phyloP scores from a whole-genome alignment of 2,797 vertebrate species.

The Sebastes cheni region DNA sequence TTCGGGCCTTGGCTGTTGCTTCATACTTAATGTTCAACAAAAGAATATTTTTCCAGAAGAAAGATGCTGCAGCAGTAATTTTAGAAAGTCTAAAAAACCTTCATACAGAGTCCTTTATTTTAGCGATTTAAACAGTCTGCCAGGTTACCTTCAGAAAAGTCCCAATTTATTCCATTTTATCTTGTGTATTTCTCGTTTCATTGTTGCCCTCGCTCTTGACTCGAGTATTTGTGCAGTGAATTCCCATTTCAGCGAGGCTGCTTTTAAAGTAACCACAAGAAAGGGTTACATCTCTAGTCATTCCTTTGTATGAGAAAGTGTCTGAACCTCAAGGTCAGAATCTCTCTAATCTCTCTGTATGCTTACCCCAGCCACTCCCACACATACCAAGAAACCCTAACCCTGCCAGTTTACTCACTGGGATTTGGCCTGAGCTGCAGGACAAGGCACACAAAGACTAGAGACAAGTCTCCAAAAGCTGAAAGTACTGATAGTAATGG shows the following conservation, averaged over 20 bases:
- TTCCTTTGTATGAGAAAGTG: constrained; percentile 63
- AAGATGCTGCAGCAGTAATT: not conserved
- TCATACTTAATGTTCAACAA: constrained; percentile 12
- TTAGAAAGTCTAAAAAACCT: not conserved
- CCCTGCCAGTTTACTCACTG: constrained; percentile 53
- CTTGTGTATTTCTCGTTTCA: not conserved
- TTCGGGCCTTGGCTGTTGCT: not conserved
- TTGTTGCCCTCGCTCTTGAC: not conserved
- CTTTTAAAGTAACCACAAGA: not conserved
- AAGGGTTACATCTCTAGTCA: constrained; percentile 34
- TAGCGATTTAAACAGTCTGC: not conserved
- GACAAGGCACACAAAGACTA: constrained; percentile 43
- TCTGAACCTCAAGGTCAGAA: constrained; percentile 69
- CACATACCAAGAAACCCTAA: constrained; percentile 70
- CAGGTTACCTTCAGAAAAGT: not conserved
- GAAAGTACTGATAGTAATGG: not conserved
- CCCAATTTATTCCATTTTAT: constrained; percentile 1
- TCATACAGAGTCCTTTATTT: not conserved
- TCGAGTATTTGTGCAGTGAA: not conserved
- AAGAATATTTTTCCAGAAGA: constrained; percentile 10
- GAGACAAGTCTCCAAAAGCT: not conserved
- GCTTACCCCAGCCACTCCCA: constrained; percentile 57
- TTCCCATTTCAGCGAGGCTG: not conserved
- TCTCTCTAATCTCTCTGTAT: constrained; percentile 66
- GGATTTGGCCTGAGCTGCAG: constrained; percentile 41